These are phyloP conservation scores for Pterobdella sp. DNA, from an alignment of 2,888 invertebrate genomes.

Conservation along the genomic window DNA sequence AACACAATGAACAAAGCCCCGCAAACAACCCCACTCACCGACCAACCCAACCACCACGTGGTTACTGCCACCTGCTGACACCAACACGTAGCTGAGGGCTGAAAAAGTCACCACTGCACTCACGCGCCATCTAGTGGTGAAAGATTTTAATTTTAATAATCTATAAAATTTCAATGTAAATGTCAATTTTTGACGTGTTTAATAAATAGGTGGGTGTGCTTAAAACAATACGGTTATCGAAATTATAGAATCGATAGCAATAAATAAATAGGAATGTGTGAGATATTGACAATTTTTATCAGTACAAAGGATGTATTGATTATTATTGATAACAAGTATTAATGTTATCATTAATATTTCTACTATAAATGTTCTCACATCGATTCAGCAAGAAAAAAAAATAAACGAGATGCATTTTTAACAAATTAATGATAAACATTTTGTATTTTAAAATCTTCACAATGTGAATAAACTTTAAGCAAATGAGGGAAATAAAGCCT, in stretches of 20 bases:
- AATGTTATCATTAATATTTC: too few relatives aligned
- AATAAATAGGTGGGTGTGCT: neutral
- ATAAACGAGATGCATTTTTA: too few relatives aligned
- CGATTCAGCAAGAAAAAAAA: too few relatives aligned
- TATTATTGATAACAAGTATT: too few relatives aligned
- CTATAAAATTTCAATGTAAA: neutral
- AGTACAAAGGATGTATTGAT: too few relatives aligned
- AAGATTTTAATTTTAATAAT: conserved; percentile 1
- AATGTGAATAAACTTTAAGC: too few relatives aligned
- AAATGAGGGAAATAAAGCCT: too few relatives aligned
- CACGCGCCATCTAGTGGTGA: neutral
- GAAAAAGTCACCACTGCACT: conserved; percentile 3
- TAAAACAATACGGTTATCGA: neutral
- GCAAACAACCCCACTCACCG: neutral
- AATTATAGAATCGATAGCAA: neutral
- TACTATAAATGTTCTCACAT: too few relatives aligned
- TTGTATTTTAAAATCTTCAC: too few relatives aligned
- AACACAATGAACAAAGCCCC: neutral
- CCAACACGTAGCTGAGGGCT: conserved; percentile 12
- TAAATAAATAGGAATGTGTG: neutral
- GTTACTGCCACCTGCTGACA: neutral
- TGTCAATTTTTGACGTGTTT: neutral
- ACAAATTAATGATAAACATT: too few relatives aligned
- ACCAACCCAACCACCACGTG: conserved; percentile 7
- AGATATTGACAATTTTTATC: too few relatives aligned